phyloP scores from a whole-genome alignment of 2,888 invertebrate genomes.

The Tiliacea citrago region DNA sequence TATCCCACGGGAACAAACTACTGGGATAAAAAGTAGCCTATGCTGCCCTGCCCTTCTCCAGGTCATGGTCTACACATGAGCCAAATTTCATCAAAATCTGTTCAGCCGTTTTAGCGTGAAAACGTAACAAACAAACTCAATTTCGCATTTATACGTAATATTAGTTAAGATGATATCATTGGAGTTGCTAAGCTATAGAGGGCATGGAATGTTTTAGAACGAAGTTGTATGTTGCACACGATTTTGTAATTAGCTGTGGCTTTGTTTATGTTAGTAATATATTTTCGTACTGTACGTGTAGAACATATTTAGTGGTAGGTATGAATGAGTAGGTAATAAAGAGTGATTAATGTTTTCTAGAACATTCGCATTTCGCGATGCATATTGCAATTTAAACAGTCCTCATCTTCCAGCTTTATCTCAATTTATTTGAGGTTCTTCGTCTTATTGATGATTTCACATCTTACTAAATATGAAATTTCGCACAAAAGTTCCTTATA shows the following conservation, averaged over 20 bases:
- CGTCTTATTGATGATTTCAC: no score
- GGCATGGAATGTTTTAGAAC: constrained; percentile 9
- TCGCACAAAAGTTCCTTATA: no score
- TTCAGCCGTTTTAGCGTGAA: no score
- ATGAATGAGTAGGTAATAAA: constrained; percentile 4
- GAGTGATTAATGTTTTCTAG: not conserved
- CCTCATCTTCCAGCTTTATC: no score
- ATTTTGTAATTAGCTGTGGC: constrained; percentile 32
- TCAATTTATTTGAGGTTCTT: not conserved
- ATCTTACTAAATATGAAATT: no score
- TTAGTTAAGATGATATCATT: constrained; percentile 34
- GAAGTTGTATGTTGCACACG: constrained; percentile 36
- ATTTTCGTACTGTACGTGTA: constrained; percentile 11
- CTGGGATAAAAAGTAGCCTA: no score
- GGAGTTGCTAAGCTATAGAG: constrained; percentile 11
- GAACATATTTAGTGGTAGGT: constrained; percentile 6
- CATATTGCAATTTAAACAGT: not conserved
- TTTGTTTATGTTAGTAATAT: constrained; percentile 16
- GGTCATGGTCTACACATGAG: no score
- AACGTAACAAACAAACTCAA: no score
- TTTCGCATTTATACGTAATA: no score
- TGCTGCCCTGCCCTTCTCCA: no score
- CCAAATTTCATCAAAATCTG: no score
- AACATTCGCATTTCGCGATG: not conserved
- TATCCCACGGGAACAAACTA: no score